phyloP scores from a whole-genome alignment of 2,113 vertebrate species.

The Taurulus bubalis region DNA sequence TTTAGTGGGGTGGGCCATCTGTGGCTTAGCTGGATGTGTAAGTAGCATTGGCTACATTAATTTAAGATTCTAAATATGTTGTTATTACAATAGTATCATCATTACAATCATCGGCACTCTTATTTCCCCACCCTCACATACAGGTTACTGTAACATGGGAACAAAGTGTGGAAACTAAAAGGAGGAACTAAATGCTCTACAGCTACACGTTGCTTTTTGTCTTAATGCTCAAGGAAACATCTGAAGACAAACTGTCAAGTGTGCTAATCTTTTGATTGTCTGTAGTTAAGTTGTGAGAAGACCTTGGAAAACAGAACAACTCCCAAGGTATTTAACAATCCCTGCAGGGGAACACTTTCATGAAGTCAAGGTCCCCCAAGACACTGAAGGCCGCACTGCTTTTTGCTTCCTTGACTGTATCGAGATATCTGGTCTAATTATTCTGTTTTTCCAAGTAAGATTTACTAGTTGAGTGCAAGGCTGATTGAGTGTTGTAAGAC shows the following conservation, averaged over 20 bases:
- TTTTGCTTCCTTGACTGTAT: conserved; percentile 19
- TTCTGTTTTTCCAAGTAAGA: conserved; percentile 14
- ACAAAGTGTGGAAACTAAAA: conserved; percentile 5
- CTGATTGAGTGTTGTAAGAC: conserved; percentile 11
- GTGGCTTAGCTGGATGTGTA: neutral
- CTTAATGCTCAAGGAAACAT: conserved; percentile 27
- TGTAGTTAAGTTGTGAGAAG: conserved; percentile 22
- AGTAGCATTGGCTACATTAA: neutral
- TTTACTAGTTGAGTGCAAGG: neutral
- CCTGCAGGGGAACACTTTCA: conserved; percentile 35
- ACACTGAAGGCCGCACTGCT: conserved; percentile 25
- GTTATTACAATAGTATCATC: neutral
- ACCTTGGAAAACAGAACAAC: conserved; percentile 48
- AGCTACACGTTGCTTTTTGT: conserved; percentile 15
- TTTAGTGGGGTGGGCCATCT: conserved; percentile 11
- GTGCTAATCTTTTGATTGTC: conserved; percentile 45
- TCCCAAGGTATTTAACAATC: conserved; percentile 21
- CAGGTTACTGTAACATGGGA: neutral
- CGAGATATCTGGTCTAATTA: neutral
- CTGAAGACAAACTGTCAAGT: conserved; percentile 36
- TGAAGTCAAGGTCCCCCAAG: conserved; percentile 49
- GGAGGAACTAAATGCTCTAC: neutral
- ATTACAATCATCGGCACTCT: neutral
- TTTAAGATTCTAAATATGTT: neutral
- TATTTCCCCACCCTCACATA: neutral